Base-by-base conservation (phyloP, 2,888 invertebrate species). In the Lathronympha strigana region DNA sequence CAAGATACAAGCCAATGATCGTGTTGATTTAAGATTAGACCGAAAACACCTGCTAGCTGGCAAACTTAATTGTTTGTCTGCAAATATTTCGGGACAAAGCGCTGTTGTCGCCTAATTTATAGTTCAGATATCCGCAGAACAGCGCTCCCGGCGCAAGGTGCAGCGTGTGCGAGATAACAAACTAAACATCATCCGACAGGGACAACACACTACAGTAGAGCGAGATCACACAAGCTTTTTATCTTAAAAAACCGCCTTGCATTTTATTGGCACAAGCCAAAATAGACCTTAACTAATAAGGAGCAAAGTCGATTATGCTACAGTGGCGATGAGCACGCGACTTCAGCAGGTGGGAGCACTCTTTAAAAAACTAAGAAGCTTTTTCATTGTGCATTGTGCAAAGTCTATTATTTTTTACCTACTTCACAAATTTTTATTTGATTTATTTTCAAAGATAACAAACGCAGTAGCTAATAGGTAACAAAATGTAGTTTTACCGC, bases 151-250 rank as follows among this genome's bases (percentile, higher is more conserved):
- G 72, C 73, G 85, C 88, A 89, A 89, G 90, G 90, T 89, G 90
- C 83, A 73, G 87, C 90, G 89, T 86, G 90, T 86, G 89, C 89
- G 79, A 85, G 90, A 91, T 90, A 90, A 89, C 85, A 83, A 78
- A 80, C 81, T 83, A 88, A 90, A 91, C 91, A 89, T 90, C 90
- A 88, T 86, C 84, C 77, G 83, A 86, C 80, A 83, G 78, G 81
- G 86, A 86, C 79, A 79, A 78, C 81, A 81, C 82, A 79, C 81
- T 83, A 76, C 75, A 77, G 78, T 72, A 72, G 80, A 89, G 78
- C 75, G 83, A 81, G 83, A 88, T 74, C 74, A 78, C 74, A 77
- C 69, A 77, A 73, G 76, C 73, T 86, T 88, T 90, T 88, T 84
- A 83, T 72, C 76, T 71, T 81, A 84, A 89, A 90, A 87, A 87